phyloP scores from a whole-genome alignment of 2,888 invertebrate species.

The Aphrophora alni region DNA sequence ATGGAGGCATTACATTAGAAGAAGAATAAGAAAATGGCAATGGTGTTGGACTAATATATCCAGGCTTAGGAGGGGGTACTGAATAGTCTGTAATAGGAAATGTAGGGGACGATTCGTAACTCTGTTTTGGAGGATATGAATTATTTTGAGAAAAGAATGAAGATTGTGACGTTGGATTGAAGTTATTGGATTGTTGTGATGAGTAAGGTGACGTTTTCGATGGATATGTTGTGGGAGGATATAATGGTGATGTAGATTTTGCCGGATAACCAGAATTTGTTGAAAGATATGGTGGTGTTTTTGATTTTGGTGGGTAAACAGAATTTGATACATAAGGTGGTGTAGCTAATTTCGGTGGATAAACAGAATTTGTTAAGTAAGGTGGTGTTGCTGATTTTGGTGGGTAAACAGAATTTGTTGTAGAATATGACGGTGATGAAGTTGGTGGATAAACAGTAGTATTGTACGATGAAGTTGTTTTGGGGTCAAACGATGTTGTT shows the following conservation, averaged over 20 bases:
- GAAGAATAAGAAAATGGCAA: conserved; percentile 25
- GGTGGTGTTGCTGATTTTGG: neutral
- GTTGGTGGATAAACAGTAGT: neutral
- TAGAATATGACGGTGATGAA: neutral
- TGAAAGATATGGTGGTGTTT: neutral
- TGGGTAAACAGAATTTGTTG: neutral
- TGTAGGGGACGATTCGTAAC: neutral
- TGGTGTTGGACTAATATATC: neutral
- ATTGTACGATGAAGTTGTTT: neutral
- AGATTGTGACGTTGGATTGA: neutral
- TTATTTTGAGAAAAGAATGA: neutral
- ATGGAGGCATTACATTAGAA: conserved; percentile 13
- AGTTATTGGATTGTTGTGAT: neutral
- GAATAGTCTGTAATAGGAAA: conserved; percentile 18
- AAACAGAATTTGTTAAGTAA: neutral
- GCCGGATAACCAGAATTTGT: neutral
- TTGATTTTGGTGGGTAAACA: neutral
- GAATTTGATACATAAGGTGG: neutral
- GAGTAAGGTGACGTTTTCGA: neutral
- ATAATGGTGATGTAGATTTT: neutral
- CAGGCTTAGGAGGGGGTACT: conserved; percentile 14
- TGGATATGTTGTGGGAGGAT: neutral
- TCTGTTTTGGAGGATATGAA: neutral
- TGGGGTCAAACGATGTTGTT: neutral
- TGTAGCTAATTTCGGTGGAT: neutral